Evolutionary conservation across 1,140 invertebrate genomes (phyloP).

Genomic region (Gyrodactylus bullatarudis): DNA sequence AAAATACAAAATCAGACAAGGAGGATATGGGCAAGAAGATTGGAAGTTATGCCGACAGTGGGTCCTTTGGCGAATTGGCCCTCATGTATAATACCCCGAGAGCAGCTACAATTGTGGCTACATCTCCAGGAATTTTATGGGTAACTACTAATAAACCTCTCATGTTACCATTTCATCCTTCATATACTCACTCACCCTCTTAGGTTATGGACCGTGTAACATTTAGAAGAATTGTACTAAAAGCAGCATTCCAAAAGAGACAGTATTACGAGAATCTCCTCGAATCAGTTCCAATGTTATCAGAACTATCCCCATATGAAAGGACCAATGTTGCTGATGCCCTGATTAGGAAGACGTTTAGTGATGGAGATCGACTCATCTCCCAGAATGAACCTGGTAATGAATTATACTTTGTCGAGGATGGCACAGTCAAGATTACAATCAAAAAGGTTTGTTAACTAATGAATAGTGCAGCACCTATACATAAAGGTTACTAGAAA

Average conservation of each 20-base stretch:
- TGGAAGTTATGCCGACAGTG: slow-evolving; percentile 28
- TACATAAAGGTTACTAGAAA: no score
- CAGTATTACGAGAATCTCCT: neutral
- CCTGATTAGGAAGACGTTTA: neutral
- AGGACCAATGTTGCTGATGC: slow-evolving; percentile 7
- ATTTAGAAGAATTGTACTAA: slow-evolving; percentile 35
- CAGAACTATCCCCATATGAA: slow-evolving; percentile 4
- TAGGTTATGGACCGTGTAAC: slow-evolving; percentile 38
- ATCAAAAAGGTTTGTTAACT: neutral
- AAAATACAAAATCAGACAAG: neutral
- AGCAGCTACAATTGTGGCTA: slow-evolving; percentile 34
- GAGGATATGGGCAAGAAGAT: slow-evolving; percentile 3
- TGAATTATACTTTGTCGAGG: slow-evolving; percentile 84
- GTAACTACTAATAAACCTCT: slow-evolving; percentile 5
- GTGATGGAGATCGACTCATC: neutral
- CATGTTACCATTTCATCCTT: neutral
- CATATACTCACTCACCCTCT: neutral
- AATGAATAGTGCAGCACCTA: no score
- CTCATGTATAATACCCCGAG: slow-evolving; percentile 81
- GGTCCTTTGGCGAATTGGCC: slow-evolving; percentile 65
- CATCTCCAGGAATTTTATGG: slow-evolving; percentile 45
- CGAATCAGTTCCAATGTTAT: slow-evolving; percentile 4
- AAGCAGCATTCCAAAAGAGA: slow-evolving; percentile 6
- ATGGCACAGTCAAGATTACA: slow-evolving; percentile 39
- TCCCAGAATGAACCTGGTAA: slow-evolving; percentile 43